These are phyloP conservation scores for Bombus terrestris DNA, from an alignment of 1,140 invertebrate genomes.

Conservation along the genomic window DNA sequence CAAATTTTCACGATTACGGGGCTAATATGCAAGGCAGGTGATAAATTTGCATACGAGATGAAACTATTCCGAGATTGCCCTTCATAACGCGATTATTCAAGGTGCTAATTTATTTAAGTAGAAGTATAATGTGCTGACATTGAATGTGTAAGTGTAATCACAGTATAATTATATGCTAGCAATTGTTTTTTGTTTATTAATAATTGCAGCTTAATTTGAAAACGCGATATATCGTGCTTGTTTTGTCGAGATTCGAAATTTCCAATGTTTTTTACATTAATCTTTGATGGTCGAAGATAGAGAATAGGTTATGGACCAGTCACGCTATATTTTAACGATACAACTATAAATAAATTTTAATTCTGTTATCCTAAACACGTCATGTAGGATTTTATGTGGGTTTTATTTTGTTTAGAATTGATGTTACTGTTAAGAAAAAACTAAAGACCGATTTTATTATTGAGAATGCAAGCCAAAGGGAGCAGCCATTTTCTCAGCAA, in stretches of 20 bases:
- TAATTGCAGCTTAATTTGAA: neutral
- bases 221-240: neutral
- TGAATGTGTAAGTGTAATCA: neutral
- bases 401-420: no score
- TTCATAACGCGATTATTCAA: conserved; percentile 18
- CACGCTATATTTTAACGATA: neutral
- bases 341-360: neutral
- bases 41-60: conserved; percentile 43
- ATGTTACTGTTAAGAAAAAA: no score
- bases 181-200: no score
- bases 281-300: no score
- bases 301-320: neutral
- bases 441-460: neutral
- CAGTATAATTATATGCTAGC: no score
- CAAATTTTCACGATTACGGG: neutral
- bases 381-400: no score
- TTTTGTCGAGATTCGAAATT: neutral
- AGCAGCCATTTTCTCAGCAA: neutral
- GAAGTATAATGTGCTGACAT: no score
- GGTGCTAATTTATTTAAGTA: conserved; percentile 4
- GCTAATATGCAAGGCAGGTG: neutral
- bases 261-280: neutral
- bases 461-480: neutral
- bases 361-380: neutral
- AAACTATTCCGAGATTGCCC: conserved; percentile 27